phyloP scores from a whole-genome alignment of 2,888 invertebrate genomes.

The Thyatira batis region DNA sequence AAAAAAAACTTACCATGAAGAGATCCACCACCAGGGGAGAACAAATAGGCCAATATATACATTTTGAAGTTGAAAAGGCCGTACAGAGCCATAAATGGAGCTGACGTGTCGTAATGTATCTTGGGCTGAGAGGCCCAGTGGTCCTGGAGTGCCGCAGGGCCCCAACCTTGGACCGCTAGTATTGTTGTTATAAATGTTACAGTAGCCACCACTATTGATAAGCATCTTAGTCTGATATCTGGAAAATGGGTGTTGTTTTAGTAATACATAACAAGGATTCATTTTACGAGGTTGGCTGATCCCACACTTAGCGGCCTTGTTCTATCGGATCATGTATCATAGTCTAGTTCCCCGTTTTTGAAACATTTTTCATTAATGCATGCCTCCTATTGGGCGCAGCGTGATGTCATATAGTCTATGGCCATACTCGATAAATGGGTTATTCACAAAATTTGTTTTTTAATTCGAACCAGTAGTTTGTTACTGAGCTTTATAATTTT shows the following conservation, averaged over 20 bases:
- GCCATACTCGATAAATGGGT: too few species aligned
- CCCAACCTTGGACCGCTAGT: slow-evolving; percentile 92
- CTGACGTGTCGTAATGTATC: slow-evolving; percentile 94
- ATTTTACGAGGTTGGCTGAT: background rate
- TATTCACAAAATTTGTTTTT: too few species aligned
- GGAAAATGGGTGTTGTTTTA: slow-evolving; percentile 42
- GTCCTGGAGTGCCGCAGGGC: slow-evolving; percentile 94
- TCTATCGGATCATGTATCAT: too few species aligned
- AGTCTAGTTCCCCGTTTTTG: too few species aligned
- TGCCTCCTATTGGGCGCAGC: too few species aligned
- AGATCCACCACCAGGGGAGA: slow-evolving; percentile 92
- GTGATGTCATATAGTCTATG: too few species aligned
- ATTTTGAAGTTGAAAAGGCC: slow-evolving; percentile 96
- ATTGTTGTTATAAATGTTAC: slow-evolving; percentile 88
- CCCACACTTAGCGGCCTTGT: too few species aligned
- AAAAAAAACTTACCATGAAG: slow-evolving; percentile 86
- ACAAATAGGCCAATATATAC: slow-evolving; percentile 96
- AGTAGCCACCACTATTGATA: slow-evolving; percentile 92
- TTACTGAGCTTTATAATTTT: too few species aligned
- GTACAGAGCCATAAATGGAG: slow-evolving; percentile 97
- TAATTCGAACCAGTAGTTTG: too few species aligned
- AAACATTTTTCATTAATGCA: too few species aligned
- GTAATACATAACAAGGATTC: too few species aligned
- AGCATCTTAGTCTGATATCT: slow-evolving; percentile 96
- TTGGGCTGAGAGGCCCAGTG: slow-evolving; percentile 95